Base-by-base conservation (phyloP, 2,888 invertebrate genomes). In the Limenitis camilla region DNA sequence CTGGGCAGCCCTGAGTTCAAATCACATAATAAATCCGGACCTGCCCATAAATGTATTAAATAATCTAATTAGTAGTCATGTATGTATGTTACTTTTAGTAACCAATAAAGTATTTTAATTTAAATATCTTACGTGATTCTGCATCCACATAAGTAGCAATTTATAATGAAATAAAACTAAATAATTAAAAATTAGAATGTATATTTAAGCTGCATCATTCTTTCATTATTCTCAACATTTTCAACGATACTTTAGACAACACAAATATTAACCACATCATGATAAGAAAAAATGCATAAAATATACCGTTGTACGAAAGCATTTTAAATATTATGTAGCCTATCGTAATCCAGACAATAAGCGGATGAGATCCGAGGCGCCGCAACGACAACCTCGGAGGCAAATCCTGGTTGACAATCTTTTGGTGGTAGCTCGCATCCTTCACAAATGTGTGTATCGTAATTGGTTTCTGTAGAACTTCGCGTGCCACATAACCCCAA, bases 351-450 rank as follows among this genome's bases (percentile, higher is more conserved):
- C 89, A 90, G 1, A 85, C 66, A 30, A 92, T 69, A 49, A 90
- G 89, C 36, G 87, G 84, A 61, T 92, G 90, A 45, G 90, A 91
- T 5, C 93, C 94, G 10, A 93, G 81, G 44, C 88, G 78, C 38
- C 95, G 88, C 42, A 95, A 75, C 42, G 92, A 92, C 6, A 94
- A 63, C 44, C 94, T 80, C 1, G 94, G 90, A 0, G 93, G 92
- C 40, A 94, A 76, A 28, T 89, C 81, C 55, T 86, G 83, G 40
- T 88, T 82, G 8, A 89, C 82, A 8, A 91, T 76, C 10, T 85
- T 88, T 32, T 91, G 90, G 56, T 89, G 85, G 56, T 89, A 89
- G n/a, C 81, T 77, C 5, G 72, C 64, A 6, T 89, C 88, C 68
- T 93, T 93, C 27, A 91, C 89, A 56, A 91, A 90, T 6, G 86